Conservation (phyloP, 2,797 vertebrate species). For the Melanotaenia maccullochi region DNA sequence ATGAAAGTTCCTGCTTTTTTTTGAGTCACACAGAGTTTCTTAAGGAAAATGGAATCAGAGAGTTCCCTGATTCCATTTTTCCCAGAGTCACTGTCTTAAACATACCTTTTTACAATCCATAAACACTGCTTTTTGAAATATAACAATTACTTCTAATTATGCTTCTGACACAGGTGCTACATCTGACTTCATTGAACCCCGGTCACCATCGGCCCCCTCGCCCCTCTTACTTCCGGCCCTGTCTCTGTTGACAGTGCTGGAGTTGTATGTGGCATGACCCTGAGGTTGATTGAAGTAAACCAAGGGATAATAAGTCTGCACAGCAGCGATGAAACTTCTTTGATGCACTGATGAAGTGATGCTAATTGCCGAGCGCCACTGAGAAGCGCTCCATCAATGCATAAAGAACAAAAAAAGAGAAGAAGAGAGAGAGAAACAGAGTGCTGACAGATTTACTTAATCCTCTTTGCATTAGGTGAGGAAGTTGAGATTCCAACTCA, state of each 20-base stretch:
- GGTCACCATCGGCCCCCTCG: constrained; percentile 47
- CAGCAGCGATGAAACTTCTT: constrained; percentile 56
- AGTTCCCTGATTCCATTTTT: constrained; percentile 35
- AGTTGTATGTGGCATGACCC: constrained; percentile 58
- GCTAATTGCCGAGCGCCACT: constrained; percentile 75
- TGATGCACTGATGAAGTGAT: constrained; percentile 71
- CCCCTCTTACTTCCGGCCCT: constrained; percentile 43
- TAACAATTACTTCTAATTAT: constrained; percentile 60
- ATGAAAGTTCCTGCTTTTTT: constrained; percentile 5
- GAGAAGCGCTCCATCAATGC: constrained; percentile 66
- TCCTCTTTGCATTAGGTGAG: constrained; percentile 33
- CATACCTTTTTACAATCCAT: constrained; percentile 27
- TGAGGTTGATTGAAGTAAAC: constrained; percentile 71
- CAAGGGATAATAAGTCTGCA: constrained; percentile 69
- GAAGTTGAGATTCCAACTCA: constrained; percentile 29
- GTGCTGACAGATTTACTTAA: constrained; percentile 39
- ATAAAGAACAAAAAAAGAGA: not conserved
- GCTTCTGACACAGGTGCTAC: constrained; percentile 33
- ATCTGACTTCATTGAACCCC: constrained; percentile 50
- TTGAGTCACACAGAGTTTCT: not conserved
- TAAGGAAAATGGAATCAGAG: constrained; percentile 1
- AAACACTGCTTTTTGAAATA: constrained; percentile 32
- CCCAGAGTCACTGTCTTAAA: constrained; percentile 1
- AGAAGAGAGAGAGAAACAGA: constrained; percentile 35
- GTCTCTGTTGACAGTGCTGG: constrained; percentile 31